Evolutionary conservation across 2,888 invertebrate species (phyloP).

Genomic region (Orthosia incerta): DNA sequence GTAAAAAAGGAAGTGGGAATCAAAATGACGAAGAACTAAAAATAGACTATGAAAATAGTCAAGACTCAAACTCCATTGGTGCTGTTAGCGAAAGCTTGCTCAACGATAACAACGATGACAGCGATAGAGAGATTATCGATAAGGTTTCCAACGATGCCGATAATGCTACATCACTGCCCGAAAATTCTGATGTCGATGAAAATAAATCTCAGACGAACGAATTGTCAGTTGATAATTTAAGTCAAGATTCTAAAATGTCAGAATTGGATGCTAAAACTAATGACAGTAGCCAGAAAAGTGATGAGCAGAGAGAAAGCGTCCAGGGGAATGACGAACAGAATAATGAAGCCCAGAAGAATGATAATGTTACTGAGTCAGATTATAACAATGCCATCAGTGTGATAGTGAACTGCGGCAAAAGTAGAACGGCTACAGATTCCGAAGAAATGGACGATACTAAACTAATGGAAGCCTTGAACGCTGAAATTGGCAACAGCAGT

Average conservation of each 20-base stretch:
- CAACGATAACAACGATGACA: slow-evolving; percentile 22
- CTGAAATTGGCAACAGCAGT: slow-evolving; percentile 40
- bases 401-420: background rate
- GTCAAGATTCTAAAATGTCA: slow-evolving; percentile 24
- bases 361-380: background rate
- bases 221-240: slow-evolving; percentile 20
- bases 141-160: slow-evolving; percentile 11
- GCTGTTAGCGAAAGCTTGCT: slow-evolving; percentile 31
- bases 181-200: slow-evolving; percentile 10
- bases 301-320: background rate
- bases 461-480: slow-evolving; percentile 45
- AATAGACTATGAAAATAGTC: slow-evolving; percentile 27
- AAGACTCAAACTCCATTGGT: slow-evolving; percentile 37
- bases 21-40: slow-evolving; percentile 1
- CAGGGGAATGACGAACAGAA: background rate
- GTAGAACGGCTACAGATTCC: background rate
- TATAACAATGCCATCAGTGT: slow-evolving; percentile 36
- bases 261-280: background rate
- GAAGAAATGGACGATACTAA: slow-evolving; percentile 41
- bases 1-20: background rate
- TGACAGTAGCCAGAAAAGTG: background rate
- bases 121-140: slow-evolving; percentile 4
- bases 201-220: slow-evolving; percentile 16
- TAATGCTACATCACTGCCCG: slow-evolving; percentile 23
- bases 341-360: background rate